Evolutionary conservation across 1,140 invertebrate species (phyloP), one percentile per base, ranked within the genome.

Genomic region (Pseudomyrmex dendroicus): DNA sequence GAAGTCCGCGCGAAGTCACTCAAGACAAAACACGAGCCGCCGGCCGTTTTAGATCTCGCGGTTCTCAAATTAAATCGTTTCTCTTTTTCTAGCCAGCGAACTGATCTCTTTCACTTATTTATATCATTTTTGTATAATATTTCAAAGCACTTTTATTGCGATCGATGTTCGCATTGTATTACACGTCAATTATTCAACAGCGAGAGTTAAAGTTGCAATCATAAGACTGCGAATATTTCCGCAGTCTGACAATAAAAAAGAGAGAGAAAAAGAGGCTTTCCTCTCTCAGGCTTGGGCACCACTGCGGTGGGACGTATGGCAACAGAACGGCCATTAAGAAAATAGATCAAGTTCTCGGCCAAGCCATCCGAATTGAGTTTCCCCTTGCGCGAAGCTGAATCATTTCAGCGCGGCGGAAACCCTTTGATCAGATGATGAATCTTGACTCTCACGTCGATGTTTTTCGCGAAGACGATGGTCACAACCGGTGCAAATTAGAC

Each of bases 271-370:
- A 35, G 5, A 35, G 35, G 5, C 4, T n/a, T 68, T 5, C 22
- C 73, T 64, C 15, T 46, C 25, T 59, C 15, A 70, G 22, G 17
- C 48, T n/a, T 59, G 54, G 52, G 64, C 15, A 48, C 54, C 54
- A 80, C 20, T 80, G 56, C 74, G 56, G 68, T 78, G 77, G 73
- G 73, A 84, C 54, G 54, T 25, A 70, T 68, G 63, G 73, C 73
- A 84, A 50, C 9, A 22, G 13, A 9, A 25, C 50, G 50, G 17
- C 46, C 64, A 70, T 80, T 70, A 80, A 80, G 76, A 70, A 80
- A 80, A 80, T 80, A 70, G 76, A 80, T 59, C 76, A 80, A 80
- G 76, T 80, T 70, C 64, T 70, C 64, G 64, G 54, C 44, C 76
- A 62, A 73, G 22, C 35, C 35, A 35, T 48, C 66, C 35, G 76